Percentiles rank a stretch among this genome's conserved stretches.
These are phyloP conservation scores for Paratrypauchen microcephalus DNA, from an alignment of 2,797 vertebrate species.

Conservation along the genomic window DNA sequence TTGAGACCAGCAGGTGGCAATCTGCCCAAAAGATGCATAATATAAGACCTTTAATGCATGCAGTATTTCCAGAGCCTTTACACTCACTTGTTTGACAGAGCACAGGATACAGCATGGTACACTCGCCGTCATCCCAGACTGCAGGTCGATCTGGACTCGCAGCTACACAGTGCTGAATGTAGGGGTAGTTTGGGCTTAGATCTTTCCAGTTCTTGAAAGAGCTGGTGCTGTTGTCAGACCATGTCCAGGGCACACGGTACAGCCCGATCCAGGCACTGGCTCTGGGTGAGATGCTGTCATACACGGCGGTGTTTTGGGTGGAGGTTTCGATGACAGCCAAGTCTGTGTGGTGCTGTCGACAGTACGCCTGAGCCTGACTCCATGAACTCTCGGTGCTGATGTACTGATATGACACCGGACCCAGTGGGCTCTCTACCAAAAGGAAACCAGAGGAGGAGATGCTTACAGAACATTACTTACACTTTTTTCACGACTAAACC, in stretches of 20 bases:
- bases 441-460: neutral
- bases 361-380: slow-evolving; percentile 5
- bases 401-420: neutral
- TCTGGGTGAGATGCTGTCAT: rapidly evolving
- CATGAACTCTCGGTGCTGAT: rapidly evolving
- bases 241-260: slow-evolving; percentile 15
- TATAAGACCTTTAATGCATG: too few species aligned
- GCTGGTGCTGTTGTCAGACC: slow-evolving; percentile 23
- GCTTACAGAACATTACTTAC: too few species aligned
- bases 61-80: neutral
- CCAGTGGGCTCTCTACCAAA: neutral
- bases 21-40: too few species aligned
- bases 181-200: rapidly evolving
- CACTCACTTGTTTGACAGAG: slow-evolving; percentile 29
- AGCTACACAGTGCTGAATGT: rapidly evolving
- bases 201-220: neutral
- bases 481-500: too few species aligned
- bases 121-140: rapidly evolving
- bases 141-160: rapidly evolving
- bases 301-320: neutral
- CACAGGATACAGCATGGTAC: rapidly evolving
- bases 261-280: neutral
- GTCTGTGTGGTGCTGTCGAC: slow-evolving; percentile 22
- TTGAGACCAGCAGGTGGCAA: too few species aligned
- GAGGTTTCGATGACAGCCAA: slow-evolving; percentile 2